Base-by-base conservation (phyloP, 2,888 invertebrate species). In the Pterobdella sp. region DNA sequence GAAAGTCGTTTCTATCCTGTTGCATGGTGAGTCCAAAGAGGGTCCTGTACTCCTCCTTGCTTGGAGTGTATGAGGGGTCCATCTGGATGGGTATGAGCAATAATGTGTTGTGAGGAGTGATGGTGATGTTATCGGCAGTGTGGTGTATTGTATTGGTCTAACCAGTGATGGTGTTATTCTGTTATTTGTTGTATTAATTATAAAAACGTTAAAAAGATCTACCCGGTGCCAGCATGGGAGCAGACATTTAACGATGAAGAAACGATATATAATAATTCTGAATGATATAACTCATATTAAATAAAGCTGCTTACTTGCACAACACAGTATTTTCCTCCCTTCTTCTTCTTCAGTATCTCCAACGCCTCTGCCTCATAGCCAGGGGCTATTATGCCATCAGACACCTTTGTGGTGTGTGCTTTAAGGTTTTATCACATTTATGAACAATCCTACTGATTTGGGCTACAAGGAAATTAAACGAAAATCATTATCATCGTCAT, bases 311-410 rank as follows among this genome's bases (percentile, higher is more conserved):
- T 72, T 75, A 87, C 87, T 88, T 92, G 88, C 56, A 97, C 85
- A 31, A 97, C 87, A 80, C 94, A 95, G 82, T 96, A 97, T 68
- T 85, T 88, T 22, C 96, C 96, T 75, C 90, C 90, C 83, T 98
- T 98, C 86, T 98, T 98, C 84, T 94, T 95, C 80, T 89, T 91
- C 63, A 98, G 84, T 37, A 96, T 85, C 75, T 89, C 88, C 56
- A 97, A 83, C 1, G 97, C 97, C 78, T 90, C 91, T 0, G 88
- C 85, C 0, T 89, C 87, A 82, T 93, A 98, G 0, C 91, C 92
- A 0, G 97, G 96, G 0, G 97, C 97, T 78, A 98, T 91, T 68
- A 98, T 90, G n/a, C 97, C 97, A 84, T 98, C 97, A 0, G 96
- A 97, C 0, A 97, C 96, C 86, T 95, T 72, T 29, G n/a, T 35